Conservation (phyloP, 2,113 vertebrate species). For the Neopipo cinnamomea region DNA sequence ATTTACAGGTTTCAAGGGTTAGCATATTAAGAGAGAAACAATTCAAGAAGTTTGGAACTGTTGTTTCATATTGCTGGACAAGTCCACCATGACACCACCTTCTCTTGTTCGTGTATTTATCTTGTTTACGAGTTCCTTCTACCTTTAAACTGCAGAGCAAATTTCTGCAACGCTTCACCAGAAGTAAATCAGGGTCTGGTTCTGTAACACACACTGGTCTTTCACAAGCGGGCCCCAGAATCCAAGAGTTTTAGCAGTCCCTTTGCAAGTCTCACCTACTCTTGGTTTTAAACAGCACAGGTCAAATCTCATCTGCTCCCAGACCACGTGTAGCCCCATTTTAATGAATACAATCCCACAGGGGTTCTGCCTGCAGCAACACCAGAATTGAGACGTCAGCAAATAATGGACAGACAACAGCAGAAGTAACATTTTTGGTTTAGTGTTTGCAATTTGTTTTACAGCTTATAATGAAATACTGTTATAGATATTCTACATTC, state of each 20-base stretch:
- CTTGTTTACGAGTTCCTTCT: neutral
- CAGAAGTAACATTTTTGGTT: constrained; percentile 29
- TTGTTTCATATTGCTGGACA: neutral
- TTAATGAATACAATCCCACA: neutral
- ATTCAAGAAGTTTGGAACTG: neutral
- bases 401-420: constrained; percentile 35
- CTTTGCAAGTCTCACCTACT: neutral
- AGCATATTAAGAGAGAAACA: neutral
- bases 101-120: rapidly evolving
- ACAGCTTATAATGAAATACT: constrained; percentile 63
- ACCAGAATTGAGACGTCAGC: rapidly evolving
- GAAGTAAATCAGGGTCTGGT: neutral
- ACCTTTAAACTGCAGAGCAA: neutral
- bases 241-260: neutral
- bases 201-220: neutral
- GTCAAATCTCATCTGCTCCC: neutral
- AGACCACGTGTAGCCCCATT: rapidly evolving
- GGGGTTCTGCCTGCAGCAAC: neutral
- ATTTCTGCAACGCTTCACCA: neutral
- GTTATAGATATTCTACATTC: constrained; percentile 39
- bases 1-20: neutral
- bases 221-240: neutral
- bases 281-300: neutral
- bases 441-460: constrained; percentile 57
- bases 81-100: neutral